These are phyloP conservation scores for Zaprionus gabonicus DNA, from an alignment of 1,140 invertebrate species.

Conservation along the genomic window DNA sequence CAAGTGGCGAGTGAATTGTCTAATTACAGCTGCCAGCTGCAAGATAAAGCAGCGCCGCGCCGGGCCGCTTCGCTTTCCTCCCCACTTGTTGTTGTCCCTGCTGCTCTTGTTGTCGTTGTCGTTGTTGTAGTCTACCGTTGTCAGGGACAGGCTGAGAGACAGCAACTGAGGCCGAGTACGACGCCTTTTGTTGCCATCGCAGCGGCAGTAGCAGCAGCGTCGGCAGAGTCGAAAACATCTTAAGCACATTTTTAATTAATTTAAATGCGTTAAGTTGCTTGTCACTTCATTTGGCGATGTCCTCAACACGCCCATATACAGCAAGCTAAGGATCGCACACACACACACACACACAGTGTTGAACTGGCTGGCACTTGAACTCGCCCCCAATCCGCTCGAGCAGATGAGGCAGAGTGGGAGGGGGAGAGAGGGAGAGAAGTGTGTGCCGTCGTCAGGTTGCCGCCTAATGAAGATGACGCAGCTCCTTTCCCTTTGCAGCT, in stretches of 20 bases:
- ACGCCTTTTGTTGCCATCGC: constrained; percentile 65
- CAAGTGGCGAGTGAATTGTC: constrained; percentile 74
- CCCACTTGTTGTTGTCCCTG: constrained; percentile 12
- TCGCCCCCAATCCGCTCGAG: background rate
- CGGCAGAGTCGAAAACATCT: constrained; percentile 71
- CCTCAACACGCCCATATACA: constrained; percentile 53
- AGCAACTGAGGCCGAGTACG: background rate
- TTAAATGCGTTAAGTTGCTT: constrained; percentile 82
- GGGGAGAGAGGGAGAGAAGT: background rate
- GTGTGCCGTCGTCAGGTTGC: constrained; percentile 24
- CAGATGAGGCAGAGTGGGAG: background rate
- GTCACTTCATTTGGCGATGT: constrained; percentile 78
- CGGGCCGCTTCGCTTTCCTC: background rate
- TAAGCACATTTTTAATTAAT: constrained; percentile 83
- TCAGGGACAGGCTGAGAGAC: constrained; percentile 39
- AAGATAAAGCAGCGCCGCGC: constrained; percentile 44
- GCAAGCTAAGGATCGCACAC: background rate
- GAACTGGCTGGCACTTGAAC: constrained; percentile 16
- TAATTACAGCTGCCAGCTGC: constrained; percentile 80
- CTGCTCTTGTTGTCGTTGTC: constrained; percentile 26
- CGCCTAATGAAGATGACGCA: constrained; percentile 33
- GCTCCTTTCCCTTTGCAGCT: background rate
- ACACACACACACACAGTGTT: background rate
- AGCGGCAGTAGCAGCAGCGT: constrained; percentile 16
- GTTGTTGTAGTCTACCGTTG: constrained; percentile 47